phyloP scores from a whole-genome alignment of 1,140 invertebrate species.

The Psilanteris sp. region DNA sequence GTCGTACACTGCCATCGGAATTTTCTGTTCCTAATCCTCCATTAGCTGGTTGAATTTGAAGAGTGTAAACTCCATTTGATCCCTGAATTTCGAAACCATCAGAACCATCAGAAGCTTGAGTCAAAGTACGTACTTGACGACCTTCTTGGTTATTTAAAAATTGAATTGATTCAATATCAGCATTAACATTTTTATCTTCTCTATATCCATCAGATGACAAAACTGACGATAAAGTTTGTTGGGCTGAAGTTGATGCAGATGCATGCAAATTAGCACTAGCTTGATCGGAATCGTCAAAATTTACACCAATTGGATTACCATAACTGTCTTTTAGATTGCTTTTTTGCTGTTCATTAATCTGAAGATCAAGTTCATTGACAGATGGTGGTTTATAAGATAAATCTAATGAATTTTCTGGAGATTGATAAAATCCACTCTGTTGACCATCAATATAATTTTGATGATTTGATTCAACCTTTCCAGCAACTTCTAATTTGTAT shows the following conservation, averaged over 20 bases:
- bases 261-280: constrained; percentile 45
- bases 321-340: constrained; percentile 73
- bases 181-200: constrained; percentile 62
- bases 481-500: constrained; percentile 13
- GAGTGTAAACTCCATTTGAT: constrained; percentile 83
- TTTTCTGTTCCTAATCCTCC: constrained; percentile 72
- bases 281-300: constrained; percentile 60
- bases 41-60: constrained; percentile 86
- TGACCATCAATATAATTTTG: constrained; percentile 23
- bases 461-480: constrained; percentile 7
- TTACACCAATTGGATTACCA: constrained; percentile 69
- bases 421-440: constrained; percentile 37
- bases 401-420: constrained; percentile 41
- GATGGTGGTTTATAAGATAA: constrained; percentile 52
- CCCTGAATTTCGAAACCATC: constrained; percentile 83
- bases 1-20: too few relatives aligned
- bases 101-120: constrained; percentile 56
- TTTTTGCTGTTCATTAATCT: constrained; percentile 65
- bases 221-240: constrained; percentile 61
- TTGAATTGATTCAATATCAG: constrained; percentile 69
- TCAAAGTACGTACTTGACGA: constrained; percentile 68
- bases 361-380: constrained; percentile 69
- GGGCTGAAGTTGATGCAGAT: constrained; percentile 25
- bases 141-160: constrained; percentile 69
- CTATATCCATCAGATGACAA: constrained; percentile 66